Base-by-base conservation (phyloP, 2,888 invertebrate species). In the Pyrrhia umbra region DNA sequence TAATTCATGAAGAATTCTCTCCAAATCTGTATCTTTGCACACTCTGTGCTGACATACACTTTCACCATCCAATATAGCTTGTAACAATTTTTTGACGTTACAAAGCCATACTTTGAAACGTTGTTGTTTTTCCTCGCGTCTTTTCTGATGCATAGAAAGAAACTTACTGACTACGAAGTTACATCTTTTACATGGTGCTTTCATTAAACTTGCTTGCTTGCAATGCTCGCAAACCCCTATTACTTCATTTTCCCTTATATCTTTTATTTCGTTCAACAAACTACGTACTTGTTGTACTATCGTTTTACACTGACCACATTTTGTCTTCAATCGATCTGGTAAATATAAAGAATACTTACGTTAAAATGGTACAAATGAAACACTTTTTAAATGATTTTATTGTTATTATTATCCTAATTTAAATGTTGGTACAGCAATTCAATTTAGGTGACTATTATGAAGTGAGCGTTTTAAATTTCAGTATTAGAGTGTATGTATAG, bases 121-220 rank as follows among this genome's bases (percentile, higher is more conserved):
- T 40, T 71, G 63, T 43, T 81, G 64, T 13, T 50, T 73, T 46
- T 83, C 75, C 47, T 80, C 69, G 46, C 58, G 49, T 27, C 64
- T 64, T n/a, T 76, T 68, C 6, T 68, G 66, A 58, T 80, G 77
- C 15, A 66, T 57, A 4, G 49, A 59, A n/a, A 82, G 49, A 58
- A 82, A 88, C 54, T 82, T 83, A 27, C 68, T 77, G 1, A 82
- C 64, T 15, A 87, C 74, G 39, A 78, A 82, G 21, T 85, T 78
- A 62, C 91, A 91, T 69, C 83, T 80, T 51, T 80, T 79, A 68
- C 91, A 91, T 66, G 84, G 83, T 16, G 70, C 84, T 15, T 72
- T 78, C 3, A 63, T 57, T 2, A 69, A 58, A 27, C 76, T 84
- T 10, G 68, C 60, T 23, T 60, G 60, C 40, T 83, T 87, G 63